Evolutionary conservation across 2,113 vertebrate species (phyloP), one percentile per base, ranked within the genome.

Genomic region (Drymodes brunneopygia): DNA sequence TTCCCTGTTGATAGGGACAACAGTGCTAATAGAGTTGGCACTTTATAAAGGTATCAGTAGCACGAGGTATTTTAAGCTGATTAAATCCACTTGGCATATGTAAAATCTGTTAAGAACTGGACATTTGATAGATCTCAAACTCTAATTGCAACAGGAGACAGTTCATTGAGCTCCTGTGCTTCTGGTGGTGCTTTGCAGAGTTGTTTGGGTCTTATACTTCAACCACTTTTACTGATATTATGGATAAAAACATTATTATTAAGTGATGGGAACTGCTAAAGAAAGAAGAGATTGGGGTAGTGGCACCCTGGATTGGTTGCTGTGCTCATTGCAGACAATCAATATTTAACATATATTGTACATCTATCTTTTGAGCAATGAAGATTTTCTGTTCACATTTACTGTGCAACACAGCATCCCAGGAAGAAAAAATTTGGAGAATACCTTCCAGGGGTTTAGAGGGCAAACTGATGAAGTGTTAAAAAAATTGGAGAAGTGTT

Each of bases 101-200:
- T 78, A 92, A 95, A 96, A 95, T 93, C 93, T 92, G 82, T 86
- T 88, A 88, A 95, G 92, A 93, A 92, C 56, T 67, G 85, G 93
- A 73, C 65, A 94, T 93, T 86, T 79, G 92, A 96, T 92, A 95
- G 90, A 93, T 86, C 82, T 84, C 67, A 73, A 92, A 81, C 72
- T 51, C 79, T 51, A 92, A 62, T 2, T 93, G 90, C 87, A 91
- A 94, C 44, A 66, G 72, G 75, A 90, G 92, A 88, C 72, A 51
- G 56, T 33, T 95, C 72, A 74, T 1, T 14, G 57, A 93, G 47
- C 44, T 82, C 75, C 54, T 53, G 70, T 40, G 36, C 66, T 89
- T 86, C 70, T 28, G 51, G 64, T 5, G 56, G 58, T 48, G 36
- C 17, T 67, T 47, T 50, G 54, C 33, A 82, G 74, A 31, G 69